Evolutionary conservation across 2,797 vertebrate genomes (phyloP), one percentile per base, ranked within the genome.

Genomic region (Poeciliopsis presidionis): DNA sequence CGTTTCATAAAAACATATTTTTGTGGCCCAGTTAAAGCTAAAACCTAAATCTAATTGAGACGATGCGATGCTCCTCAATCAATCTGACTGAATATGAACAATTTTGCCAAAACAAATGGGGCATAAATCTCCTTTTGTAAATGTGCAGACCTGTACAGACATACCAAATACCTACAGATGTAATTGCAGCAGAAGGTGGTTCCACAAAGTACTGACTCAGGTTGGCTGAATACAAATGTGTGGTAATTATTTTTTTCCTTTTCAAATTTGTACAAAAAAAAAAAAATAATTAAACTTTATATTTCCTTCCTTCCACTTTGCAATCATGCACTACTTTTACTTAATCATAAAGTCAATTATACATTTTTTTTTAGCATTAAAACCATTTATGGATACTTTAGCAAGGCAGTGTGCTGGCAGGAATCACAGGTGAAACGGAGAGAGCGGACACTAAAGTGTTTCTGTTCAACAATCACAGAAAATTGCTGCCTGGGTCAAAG

Each of bases 381-480:
- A 28, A 70, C 14, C 12, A 11, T 46, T 69, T 45, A 46, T 70
- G 14, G 43, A 45, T 14, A n/a, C 22, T 13, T 69, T 69, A n/a
- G 39, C 65, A 43, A 25, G 39, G 22, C 5, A n/a, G 11, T 13
- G 22, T 43, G 39, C 39, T 43, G 22, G 39, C 39, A 43, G 16
- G n/a, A 70, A 28, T 70, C 43, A 46, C 67, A 46, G 67, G 13
- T 70, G 13, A 69, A 43, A 43, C 2, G 12, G 39, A n/a, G 13
- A 43, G 25, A 70, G 41, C 13, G 67, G 67, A 70, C 41, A 16
- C 65, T 43, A 45, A 46, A 46, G 39, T n/a, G 41, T 55, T 69
- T 69, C 65, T 43, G 65, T 67, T 67, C 63, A 67, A 67, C 33
- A 69, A 69, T 43, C 65, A 45, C 5, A 9, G 39, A 69, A 69